Evolutionary conservation across 2,797 vertebrate species (phyloP), one percentile per base, ranked within the genome.

Genomic region (Chrysocyon brachyurus): DNA sequence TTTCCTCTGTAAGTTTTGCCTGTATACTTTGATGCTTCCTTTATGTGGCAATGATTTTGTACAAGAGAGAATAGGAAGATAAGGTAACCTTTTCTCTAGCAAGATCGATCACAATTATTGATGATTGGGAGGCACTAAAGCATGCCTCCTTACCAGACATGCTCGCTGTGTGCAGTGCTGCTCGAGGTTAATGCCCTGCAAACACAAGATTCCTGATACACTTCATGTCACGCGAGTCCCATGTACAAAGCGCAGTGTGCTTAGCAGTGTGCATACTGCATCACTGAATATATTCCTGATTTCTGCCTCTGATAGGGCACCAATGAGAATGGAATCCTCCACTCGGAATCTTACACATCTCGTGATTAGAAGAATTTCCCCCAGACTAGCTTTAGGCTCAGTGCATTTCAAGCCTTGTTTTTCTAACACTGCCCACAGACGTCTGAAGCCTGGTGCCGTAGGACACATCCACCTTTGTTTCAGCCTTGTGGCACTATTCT

Each of bases 41-140:
- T 83, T 92, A 91, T 73, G 56, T 49, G 61, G 52, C 57, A 77
- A 87, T 77, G 36, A 93, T 46, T 91, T 95, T 78, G 56, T 40
- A 73, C 31, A 52, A 92, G 85, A 46, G 64, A 89, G 61, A 90
- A 70, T 2, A 78, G 83, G 64, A 61, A 84, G 89, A 64, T 54
- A 70, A 81, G 16, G 46, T 14, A n/a, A 17, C 6, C 87, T 92
- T 84, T 77, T 56, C 31, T 70, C 64, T 15, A 73, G 72, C 49
- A 90, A 92, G 52, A 57, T 0, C 26, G 75, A 93, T 92, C 31
- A 33, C 63, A 81, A 81, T 61, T 72, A n/a, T 57, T 79, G 84
- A 52, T 78, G 52, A 26, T 1, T 61, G 28, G 33, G 66, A 81
- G 28, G 12, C 33, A 83, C 12, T 10, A 49, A 77, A 59, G 56